A percentile compares a stretch with the other conserved stretches of the same genome.
These are phyloP conservation scores for Lates japonicus DNA, from an alignment of 2,797 vertebrate genomes.

Conservation along the genomic window DNA sequence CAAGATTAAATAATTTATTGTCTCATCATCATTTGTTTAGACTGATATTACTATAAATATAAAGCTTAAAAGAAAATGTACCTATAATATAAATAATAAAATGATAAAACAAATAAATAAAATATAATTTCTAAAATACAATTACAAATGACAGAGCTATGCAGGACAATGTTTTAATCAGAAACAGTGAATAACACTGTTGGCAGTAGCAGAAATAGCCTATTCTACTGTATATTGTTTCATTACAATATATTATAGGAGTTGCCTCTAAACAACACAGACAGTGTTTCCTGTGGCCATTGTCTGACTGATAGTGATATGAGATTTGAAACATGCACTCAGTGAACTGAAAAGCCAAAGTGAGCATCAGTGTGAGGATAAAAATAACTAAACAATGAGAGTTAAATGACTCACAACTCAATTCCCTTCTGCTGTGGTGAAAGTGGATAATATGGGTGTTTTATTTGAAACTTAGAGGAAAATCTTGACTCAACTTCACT, in stretches of 20 bases:
- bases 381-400: conserved; percentile 54
- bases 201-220: conserved; percentile 29
- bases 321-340: conserved; percentile 37
- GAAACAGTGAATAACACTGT: conserved; percentile 25
- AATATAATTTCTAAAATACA: background rate
- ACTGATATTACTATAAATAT: background rate
- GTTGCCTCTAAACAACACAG: conserved; percentile 50
- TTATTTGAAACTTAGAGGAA: background rate
- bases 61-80: background rate
- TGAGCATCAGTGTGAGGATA: conserved; percentile 9
- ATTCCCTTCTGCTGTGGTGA: background rate
- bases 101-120: background rate
- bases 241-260: conserved; percentile 58
- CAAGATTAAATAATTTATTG: background rate
- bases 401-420: conserved; percentile 17
- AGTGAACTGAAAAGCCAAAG: conserved; percentile 12
- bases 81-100: background rate
- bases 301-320: conserved; percentile 51
- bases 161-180: background rate
- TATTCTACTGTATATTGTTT: conserved; percentile 49
- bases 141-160: background rate
- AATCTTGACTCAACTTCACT: background rate
- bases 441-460: background rate
- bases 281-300: conserved; percentile 43
- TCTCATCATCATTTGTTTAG: background rate